Conservation (phyloP, 2,797 vertebrate genomes). For the Gymnodraco acuticeps region DNA sequence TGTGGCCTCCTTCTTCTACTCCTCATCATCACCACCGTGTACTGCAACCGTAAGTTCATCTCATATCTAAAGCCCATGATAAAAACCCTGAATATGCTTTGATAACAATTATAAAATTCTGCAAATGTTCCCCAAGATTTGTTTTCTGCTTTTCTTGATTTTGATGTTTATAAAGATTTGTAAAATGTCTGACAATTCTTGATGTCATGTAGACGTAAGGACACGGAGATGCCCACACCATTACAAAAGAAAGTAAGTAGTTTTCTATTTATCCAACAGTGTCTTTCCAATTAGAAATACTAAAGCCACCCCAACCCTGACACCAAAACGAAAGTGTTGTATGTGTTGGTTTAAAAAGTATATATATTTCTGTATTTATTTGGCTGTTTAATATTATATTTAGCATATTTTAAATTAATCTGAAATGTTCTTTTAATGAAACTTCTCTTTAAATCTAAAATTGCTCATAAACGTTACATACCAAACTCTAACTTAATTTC, state of each 20-base stretch:
- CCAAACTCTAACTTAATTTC: neutral
- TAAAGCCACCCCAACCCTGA: neutral
- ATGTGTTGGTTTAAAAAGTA: neutral
- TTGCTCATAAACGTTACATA: neutral
- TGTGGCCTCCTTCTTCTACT: conserved; percentile 79
- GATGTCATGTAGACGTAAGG: conserved; percentile 68
- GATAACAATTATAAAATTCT: neutral
- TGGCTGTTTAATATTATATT: neutral
- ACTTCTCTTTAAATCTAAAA: neutral
- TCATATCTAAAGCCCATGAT: neutral
- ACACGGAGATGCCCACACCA: conserved; percentile 86
- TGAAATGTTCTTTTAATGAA: neutral
- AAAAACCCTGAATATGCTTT: no score
- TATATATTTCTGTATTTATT: neutral
- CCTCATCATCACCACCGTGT: conserved; percentile 69
- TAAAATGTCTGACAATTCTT: neutral
- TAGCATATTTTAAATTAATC: neutral
- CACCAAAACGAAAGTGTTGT: neutral
- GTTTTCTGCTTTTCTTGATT: neutral
- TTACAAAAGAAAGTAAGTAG: conserved; percentile 82
- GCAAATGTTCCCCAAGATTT: rapidly evolving
- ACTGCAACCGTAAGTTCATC: conserved; percentile 82
- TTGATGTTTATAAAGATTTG: neutral
- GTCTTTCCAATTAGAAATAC: neutral
- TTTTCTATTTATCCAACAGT: neutral